These are phyloP conservation scores for Hartigia nigra DNA, from an alignment of 2,888 invertebrate species.

Conservation along the genomic window DNA sequence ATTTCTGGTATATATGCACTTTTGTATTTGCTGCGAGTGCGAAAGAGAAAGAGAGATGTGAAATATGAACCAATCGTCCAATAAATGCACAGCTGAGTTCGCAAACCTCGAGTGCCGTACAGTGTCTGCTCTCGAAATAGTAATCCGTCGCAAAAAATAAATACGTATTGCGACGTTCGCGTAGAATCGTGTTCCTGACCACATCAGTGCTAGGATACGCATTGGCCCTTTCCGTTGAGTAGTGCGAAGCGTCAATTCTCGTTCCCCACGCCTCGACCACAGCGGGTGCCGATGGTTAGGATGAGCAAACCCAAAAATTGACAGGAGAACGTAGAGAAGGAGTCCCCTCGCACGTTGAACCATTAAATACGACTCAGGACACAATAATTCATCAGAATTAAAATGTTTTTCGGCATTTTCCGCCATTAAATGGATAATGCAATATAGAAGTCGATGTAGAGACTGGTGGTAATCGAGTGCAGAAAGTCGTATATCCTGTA, in stretches of 20 bases:
- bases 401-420: neutral
- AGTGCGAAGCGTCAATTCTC: neutral
- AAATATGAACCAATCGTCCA: neutral
- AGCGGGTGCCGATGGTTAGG: neutral
- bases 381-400: neutral
- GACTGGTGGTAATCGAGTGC: too few species aligned
- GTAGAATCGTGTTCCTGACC: neutral
- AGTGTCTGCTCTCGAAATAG: neutral
- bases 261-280: neutral
- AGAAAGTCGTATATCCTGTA: neutral
- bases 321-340: neutral
- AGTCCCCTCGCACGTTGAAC: neutral
- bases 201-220: neutral
- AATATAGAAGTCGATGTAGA: too few species aligned
- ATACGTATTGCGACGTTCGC: neutral
- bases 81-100: neutral
- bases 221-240: neutral
- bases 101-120: neutral
- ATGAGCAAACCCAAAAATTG: neutral
- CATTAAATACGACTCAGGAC: neutral
- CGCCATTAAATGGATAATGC: neutral
- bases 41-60: neutral
- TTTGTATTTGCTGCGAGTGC: neutral
- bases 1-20: neutral
- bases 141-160: neutral